phyloP scores from a whole-genome alignment of 2,888 invertebrate species.

The Aspidiotus destructor region DNA sequence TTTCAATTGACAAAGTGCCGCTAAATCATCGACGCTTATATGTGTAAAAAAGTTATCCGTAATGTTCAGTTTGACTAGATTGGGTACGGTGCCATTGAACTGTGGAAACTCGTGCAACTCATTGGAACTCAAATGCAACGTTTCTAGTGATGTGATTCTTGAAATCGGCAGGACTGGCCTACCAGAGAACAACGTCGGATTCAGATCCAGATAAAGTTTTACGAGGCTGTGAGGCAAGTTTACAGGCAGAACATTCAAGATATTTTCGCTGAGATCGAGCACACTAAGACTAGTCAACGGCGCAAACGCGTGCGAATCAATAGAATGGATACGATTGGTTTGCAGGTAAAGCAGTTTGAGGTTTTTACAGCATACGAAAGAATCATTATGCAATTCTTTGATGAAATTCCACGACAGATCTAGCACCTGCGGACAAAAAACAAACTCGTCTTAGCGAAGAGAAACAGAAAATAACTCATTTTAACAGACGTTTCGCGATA shows the following conservation, averaged over 20 bases:
- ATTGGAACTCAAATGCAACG: slow-evolving; percentile 1
- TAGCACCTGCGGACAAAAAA: slow-evolving; percentile 8
- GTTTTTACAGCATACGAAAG: slow-evolving; percentile 22
- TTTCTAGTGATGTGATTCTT: slow-evolving; percentile 3
- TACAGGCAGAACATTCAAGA: background rate
- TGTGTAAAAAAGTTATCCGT: slow-evolving; percentile 9
- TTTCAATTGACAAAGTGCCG: slow-evolving; percentile 18
- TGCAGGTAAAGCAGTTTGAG: slow-evolving; percentile 23
- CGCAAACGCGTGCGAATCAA: slow-evolving; percentile 8
- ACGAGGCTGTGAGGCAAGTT: background rate
- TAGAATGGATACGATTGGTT: slow-evolving; percentile 1
- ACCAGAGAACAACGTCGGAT: slow-evolving; percentile 1
- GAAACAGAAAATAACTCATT: background rate
- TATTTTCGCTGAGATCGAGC: slow-evolving; percentile 25
- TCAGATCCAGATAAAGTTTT: slow-evolving; percentile 18
- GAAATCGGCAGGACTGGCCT: slow-evolving; percentile 9
- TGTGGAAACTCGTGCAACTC: slow-evolving; percentile 17
- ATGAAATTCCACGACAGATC: slow-evolving; percentile 22
- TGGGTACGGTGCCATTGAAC: slow-evolving; percentile 20
- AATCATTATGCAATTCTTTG: slow-evolving; percentile 12
- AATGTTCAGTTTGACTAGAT: slow-evolving; percentile 21
- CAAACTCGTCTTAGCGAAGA: background rate
- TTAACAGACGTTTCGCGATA: background rate
- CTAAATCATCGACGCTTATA: slow-evolving; percentile 22
- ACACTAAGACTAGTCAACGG: slow-evolving; percentile 16